Evolutionary conservation across 2,888 invertebrate species (phyloP), one percentile per base, ranked within the genome.

Genomic region (Agrenia bidenticulata): DNA sequence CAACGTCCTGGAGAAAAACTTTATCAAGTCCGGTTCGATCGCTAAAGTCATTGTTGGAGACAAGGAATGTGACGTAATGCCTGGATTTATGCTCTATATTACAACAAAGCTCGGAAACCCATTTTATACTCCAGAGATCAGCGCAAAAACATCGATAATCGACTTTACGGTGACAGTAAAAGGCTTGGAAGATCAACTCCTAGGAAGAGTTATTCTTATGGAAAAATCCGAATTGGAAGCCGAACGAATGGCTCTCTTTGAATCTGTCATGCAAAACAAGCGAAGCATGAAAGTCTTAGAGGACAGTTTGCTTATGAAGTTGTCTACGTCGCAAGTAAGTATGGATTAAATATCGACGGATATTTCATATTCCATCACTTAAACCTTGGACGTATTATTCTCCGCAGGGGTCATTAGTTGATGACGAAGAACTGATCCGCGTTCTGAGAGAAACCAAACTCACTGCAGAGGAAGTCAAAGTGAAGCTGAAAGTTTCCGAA

Each of bases 101-200:
- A 97, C 97, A 1, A 97, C 97, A 0, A 97, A 97, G 81, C 81
- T 97, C 61, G 92, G 94, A 0, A 97, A 97, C 82, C 97, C 97
- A 0, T 89, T 94, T 0, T 97, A 96, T 80, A 94, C 95, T 15
- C 97, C 97, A 0, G 97, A 97, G 83, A 89, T 97, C 72, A 93
- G 94, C 77, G 96, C 97, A 0, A 94, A 94, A 80, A 95, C 95
- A 0, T 93, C 95, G 0, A 94, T 97, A 62, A 96, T 97, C 76
- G 96, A 97, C 80, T 97, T 97, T 78, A 97, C 97, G 1, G 97
- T 97, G 1, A 97, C 97, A 2, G 94, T 94, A 90, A 87, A 91
- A 78, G 96, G 97, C 11, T 81, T 97, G 27, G 97, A 97, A 81
- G 97, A 97, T 81, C 97, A 97, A 79, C 81, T 97, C 4, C 81